Base-by-base conservation (phyloP, 2,797 vertebrate species). In the Limosa lapponica region DNA sequence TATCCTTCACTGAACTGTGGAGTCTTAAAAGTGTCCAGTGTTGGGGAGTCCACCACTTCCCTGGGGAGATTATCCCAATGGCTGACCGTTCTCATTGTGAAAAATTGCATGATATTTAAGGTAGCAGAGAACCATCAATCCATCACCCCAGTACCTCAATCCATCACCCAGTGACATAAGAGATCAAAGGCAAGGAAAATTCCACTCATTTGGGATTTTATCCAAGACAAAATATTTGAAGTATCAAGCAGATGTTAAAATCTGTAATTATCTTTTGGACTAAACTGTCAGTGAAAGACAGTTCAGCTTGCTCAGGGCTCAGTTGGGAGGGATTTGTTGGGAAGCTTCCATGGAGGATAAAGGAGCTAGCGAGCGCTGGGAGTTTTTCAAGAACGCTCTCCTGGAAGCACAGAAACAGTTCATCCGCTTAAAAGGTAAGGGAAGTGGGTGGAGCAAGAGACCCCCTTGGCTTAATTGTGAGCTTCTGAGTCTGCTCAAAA, bases 11-110 rank as follows among this genome's bases (percentile, higher is more conserved):
- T 36, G 39, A 84, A 70, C 3, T 74, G 30, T 75, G 62, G 23
- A 72, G 25, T 39, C 32, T 32, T 30, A 24, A 20, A 32, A 17
- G 8, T 13, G 17, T 43, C 17, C 34, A 54, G 0, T 0, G 0
- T 4, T 79, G 59, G 59, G 37, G n/a, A 48, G 30, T 41, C 59
- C 27, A 41, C 59, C 59, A 41, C 37, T 41, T 62, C 27, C 12
- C 59, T 69, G 59, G 49, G 36, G 28, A 43, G 23, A 54, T 79
- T 58, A 23, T 69, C 79, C 66, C 61, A 65, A 39, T 28, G 16
- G 8, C 13, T 39, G 34, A 43, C 12, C 46, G 24, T 16, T 39
- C 18, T 65, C 10, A 34, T 8, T 32, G 34, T 17, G 43, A 69
- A 74, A 74, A 65, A 48, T 28, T 48, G 6, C 13, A 17, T 1